A percentile compares a stretch with the other conserved stretches of the same genome.
Evolutionary conservation across 2,888 invertebrate species (phyloP).

Genomic region (Nasonia oneida): DNA sequence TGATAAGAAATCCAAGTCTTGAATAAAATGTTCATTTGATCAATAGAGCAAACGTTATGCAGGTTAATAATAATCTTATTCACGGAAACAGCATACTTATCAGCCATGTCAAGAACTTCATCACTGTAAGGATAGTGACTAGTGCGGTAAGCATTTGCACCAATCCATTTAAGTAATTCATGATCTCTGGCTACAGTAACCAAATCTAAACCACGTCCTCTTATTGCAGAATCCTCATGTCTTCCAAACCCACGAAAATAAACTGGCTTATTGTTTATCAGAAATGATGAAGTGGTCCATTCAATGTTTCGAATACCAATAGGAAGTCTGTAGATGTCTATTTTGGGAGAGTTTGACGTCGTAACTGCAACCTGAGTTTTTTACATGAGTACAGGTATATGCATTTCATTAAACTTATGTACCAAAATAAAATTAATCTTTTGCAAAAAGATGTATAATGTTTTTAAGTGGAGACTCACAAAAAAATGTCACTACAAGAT

Average conservation of each 20-base stretch:
- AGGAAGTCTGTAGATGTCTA: conserved; percentile 91
- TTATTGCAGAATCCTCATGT: conserved; percentile 96
- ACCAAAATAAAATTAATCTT: conserved; percentile 3
- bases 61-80: not conserved
- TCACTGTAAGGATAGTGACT: conserved; percentile 99
- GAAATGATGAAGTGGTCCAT: conserved; percentile 87
- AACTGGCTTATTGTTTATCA: conserved; percentile 90
- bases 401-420: not conserved
- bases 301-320: conserved; percentile 92
- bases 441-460: conserved; percentile 19
- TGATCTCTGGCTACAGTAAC: conserved; percentile 94
- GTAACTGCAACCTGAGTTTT: conserved; percentile 72
- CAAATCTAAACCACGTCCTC: conserved; percentile 97
- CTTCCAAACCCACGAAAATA: conserved; percentile 96
- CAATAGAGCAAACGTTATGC: conserved; percentile 23
- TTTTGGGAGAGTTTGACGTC: conserved; percentile 73
- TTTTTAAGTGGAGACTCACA: not conserved
- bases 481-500: not conserved
- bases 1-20: conserved; percentile 84
- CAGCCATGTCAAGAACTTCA: conserved; percentile 96
- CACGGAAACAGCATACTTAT: conserved; percentile 77
- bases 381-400: not conserved
- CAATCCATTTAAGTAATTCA: conserved; percentile 96
- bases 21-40: conserved; percentile 36
- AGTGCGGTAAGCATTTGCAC: conserved; percentile 96